These are phyloP conservation scores for Xyrauchen texanus DNA, from an alignment of 2,113 vertebrate species.

Conservation along the genomic window DNA sequence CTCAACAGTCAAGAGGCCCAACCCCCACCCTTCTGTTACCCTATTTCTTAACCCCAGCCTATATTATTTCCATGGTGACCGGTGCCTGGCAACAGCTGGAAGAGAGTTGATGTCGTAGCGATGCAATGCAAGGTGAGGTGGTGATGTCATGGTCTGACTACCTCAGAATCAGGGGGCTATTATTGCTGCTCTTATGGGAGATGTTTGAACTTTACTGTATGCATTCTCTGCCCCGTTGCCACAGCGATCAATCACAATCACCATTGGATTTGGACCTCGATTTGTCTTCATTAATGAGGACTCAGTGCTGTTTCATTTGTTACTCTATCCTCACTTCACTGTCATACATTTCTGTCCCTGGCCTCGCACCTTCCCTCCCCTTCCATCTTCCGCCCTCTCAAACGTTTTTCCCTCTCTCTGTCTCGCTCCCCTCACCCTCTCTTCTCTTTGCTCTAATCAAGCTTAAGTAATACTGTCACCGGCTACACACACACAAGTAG, in stretches of 20 bases:
- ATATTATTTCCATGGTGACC: constrained; percentile 78
- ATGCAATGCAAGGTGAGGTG: constrained; percentile 54
- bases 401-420: constrained; percentile 32
- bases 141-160: constrained; percentile 65
- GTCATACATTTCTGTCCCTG: constrained; percentile 49
- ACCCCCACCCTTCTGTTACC: constrained; percentile 24
- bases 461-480: constrained; percentile 22
- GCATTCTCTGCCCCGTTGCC: constrained; percentile 25
- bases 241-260: constrained; percentile 22
- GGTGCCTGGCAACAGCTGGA: constrained; percentile 80
- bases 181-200: constrained; percentile 45
- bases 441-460: constrained; percentile 36
- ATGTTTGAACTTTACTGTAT: constrained; percentile 16
- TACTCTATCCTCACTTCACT: constrained; percentile 21
- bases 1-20: too few relatives aligned
- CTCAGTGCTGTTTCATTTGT: background rate
- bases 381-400: background rate
- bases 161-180: constrained; percentile 47
- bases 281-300: constrained; percentile 35
- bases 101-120: constrained; percentile 66
- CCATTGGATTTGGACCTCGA: background rate
- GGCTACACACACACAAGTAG: background rate
- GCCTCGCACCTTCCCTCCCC: constrained; percentile 26
- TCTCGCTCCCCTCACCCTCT: constrained; percentile 25
- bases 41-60: constrained; percentile 50